A percentile compares a stretch with the other conserved stretches of the same genome.
Evolutionary conservation across 2,113 vertebrate species (phyloP).

Genomic region (Halichoerus grypus): DNA sequence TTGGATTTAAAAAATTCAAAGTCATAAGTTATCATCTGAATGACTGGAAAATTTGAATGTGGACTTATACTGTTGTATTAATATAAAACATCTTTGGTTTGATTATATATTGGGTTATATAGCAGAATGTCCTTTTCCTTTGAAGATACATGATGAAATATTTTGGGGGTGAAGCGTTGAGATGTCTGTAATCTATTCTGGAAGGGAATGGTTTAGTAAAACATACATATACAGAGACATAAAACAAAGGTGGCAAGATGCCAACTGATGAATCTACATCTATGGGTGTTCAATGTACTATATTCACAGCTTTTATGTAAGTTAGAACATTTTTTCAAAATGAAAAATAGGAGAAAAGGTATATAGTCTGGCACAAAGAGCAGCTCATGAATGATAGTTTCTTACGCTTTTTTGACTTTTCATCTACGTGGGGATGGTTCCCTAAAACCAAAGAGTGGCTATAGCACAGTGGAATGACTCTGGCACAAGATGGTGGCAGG

Average conservation of each 20-base stretch:
- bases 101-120: background rate
- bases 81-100: background rate
- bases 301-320: constrained; percentile 62
- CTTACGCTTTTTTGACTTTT: background rate
- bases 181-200: background rate
- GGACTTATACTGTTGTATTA: background rate
- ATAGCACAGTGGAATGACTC: background rate
- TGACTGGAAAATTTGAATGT: background rate
- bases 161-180: background rate
- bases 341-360: background rate
- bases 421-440: background rate
- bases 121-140: background rate
- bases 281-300: constrained; percentile 10
- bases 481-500: background rate
- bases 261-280: constrained; percentile 55
- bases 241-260: constrained; percentile 37
- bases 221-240: background rate
- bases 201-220: constrained; percentile 49
- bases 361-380: background rate
- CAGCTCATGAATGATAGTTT: background rate
- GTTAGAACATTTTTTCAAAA: constrained; percentile 59
- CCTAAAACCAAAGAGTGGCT: background rate
- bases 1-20: background rate
- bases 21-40: background rate
- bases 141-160: background rate